Base-by-base conservation (phyloP, 2,797 vertebrate species). In the Prunella strophiata region DNA sequence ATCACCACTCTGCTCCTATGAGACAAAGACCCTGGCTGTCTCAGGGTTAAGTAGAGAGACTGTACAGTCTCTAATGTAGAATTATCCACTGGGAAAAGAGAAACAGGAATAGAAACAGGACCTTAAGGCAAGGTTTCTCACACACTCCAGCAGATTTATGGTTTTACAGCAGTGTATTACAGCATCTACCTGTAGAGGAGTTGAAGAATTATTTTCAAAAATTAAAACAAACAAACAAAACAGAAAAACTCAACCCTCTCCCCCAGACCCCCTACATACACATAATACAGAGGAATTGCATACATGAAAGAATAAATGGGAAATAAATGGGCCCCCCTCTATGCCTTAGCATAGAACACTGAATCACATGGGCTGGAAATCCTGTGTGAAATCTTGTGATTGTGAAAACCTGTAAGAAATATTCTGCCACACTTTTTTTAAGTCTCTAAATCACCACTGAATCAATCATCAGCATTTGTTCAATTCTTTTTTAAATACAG, bases 51-150 rank as follows among this genome's bases (percentile, higher is more conserved):
- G 50, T 25, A 84, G 11, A 83, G 10, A 61, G 55, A 57, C 54
- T 48, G 43, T 70, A 61, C 26, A 42, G 32, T 26, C 57, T 81
- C 26, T 70, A 91, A 81, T 51, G 10, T 59, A 51, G 2, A 7
- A 58, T 43, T 61, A 92, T 89, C 84, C 73, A 92, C 63, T 29
- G 78, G 80, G 74, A 92, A 92, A 89, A 95, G 66, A 20, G 63
- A 96, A 92, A 45, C 45, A 94, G 29, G 51, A 94, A 94, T 86
- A 94, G 84, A 96, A 95, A 66, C 62, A 65, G 30, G 47, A 71
- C 55, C 88, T 94, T 68, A 54, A 74, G 87, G 76, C 65, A 73
- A 96, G 45, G n/a, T 59, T 59, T 90, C 75, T 89, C 55, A 58
- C 52, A 82, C 29, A 62, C 50, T 89, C 29, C 87, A 79, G 51